A percentile compares a stretch with the other conserved stretches of the same genome.
phyloP scores from a whole-genome alignment of 37 sponge, comb jelly and placozoan species.

The Chondrilla cf. caribensis region DNA sequence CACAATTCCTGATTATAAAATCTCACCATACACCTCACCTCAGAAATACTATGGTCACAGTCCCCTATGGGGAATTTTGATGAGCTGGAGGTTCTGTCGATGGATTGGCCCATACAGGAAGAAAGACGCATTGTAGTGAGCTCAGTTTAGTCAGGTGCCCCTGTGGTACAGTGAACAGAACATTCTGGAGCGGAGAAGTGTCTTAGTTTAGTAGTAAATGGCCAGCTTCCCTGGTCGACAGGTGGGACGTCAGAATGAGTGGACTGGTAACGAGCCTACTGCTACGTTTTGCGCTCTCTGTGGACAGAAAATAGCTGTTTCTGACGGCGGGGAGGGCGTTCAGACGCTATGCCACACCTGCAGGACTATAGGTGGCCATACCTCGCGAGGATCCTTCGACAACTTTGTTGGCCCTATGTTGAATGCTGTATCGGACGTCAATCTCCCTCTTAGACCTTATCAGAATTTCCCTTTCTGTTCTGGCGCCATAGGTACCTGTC shows the following conservation, averaged over 20 bases:
- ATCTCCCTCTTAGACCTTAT: not conserved
- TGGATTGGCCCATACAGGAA: too few species aligned
- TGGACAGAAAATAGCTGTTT: not conserved
- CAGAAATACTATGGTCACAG: too few species aligned
- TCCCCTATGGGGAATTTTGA: too few species aligned
- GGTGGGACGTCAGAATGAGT: too few species aligned
- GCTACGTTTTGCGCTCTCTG: not conserved
- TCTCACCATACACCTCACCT: not conserved
- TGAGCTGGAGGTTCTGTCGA: too few species aligned
- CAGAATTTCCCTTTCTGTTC: slow-evolving; percentile 1
- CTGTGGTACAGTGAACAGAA: too few species aligned
- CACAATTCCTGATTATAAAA: not conserved
- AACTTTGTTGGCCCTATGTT: slow-evolving; percentile 1
- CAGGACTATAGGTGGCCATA: not conserved
- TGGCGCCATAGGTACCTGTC: not conserved
- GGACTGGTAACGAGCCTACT: not conserved
- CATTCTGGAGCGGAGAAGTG: too few species aligned
- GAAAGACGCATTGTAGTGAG: too few species aligned
- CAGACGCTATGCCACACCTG: not conserved
- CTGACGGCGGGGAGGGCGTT: not conserved
- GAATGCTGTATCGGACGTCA: not conserved
- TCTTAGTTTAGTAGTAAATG: too few species aligned
- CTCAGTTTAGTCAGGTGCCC: too few species aligned
- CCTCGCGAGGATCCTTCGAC: not conserved
- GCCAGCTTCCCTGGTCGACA: too few species aligned